Evolutionary conservation across 2,888 invertebrate species (phyloP), one percentile per base, ranked within the genome.

Genomic region (Phortica magna): DNA sequence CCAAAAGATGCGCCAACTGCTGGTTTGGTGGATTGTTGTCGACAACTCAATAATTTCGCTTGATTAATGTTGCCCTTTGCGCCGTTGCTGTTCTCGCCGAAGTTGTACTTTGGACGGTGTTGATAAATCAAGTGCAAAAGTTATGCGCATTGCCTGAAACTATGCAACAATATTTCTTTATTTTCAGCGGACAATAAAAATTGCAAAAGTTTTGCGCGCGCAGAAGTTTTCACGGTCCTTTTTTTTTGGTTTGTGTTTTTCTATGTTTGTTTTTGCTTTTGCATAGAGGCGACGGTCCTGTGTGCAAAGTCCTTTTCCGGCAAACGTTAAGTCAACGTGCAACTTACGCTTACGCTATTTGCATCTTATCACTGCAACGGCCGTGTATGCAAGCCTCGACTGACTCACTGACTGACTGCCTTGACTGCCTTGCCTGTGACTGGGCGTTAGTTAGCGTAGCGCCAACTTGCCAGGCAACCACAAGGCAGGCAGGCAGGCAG

Each of bases 91-190:
- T 4, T 31, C 3, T 7, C n/a, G 53, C 31, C 19, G 22, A 17
- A 19, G 12, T 48, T 61, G 67, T 57, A 43, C 70, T 57, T 72
- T 57, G 71, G 48, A 42, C 17, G 19, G 31, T 55, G 76, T 59
- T 78, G 78, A 78, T 78, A 78, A 78, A 78, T 78, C 76, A 76
- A 76, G 76, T 55, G 65, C 70, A 73, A 70, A 73, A 77, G 70
- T 75, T 76, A 74, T 78, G 76, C 76, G 57, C 57, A 48, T 19
- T 75, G 70, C 73, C 75, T 76, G 48, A 64, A 76, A 68, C 64
- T 74, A 78, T 76, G 76, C 76, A 74, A 74, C 76, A 76, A 74
- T 76, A 78, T 78, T 78, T 76, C 74, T 78, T 59, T 74, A 72
- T 78, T 74, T 73, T 73, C 73, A 73, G 42, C 73, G 43, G 64